These are phyloP conservation scores for Saccostrea glomerata DNA, from an alignment of 1,140 invertebrate species.

Conservation along the genomic window DNA sequence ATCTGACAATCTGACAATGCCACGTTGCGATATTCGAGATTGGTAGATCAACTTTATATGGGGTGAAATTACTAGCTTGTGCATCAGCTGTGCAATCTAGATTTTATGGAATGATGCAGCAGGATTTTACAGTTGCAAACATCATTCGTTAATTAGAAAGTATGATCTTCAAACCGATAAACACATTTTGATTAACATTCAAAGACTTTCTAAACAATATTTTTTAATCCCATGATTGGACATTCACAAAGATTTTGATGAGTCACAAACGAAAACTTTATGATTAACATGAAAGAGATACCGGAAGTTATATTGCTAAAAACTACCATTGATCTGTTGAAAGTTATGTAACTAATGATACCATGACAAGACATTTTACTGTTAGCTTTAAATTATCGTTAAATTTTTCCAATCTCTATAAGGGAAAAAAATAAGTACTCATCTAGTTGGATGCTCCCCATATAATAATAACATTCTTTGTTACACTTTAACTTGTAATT, in stretches of 20 bases:
- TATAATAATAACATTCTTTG: too few species aligned
- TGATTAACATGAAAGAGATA: too few species aligned
- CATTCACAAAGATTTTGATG: conserved; percentile 19
- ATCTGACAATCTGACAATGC: too few species aligned
- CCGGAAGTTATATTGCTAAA: background rate
- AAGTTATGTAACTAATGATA: background rate
- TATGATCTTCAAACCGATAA: background rate
- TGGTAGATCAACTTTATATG: too few species aligned
- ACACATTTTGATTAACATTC: background rate
- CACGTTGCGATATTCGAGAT: too few species aligned
- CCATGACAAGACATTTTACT: too few species aligned
- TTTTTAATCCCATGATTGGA: background rate
- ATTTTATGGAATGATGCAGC: background rate
- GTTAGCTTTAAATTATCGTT: too few species aligned
- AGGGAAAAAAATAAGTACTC: too few species aligned
- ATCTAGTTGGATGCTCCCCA: too few species aligned
- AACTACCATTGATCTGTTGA: background rate
- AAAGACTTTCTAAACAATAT: background rate
- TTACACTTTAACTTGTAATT: too few species aligned
- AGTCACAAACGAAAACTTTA: background rate
- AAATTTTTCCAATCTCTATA: too few species aligned
- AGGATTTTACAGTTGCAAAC: background rate
- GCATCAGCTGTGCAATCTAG: background rate
- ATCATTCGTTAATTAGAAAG: conserved; percentile 2
- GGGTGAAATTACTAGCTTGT: background rate